Percentiles rank a stretch among this genome's conserved stretches.
Conservation (phyloP, 2,888 invertebrate genomes). For the Romanomermis culicivorax region DNA sequence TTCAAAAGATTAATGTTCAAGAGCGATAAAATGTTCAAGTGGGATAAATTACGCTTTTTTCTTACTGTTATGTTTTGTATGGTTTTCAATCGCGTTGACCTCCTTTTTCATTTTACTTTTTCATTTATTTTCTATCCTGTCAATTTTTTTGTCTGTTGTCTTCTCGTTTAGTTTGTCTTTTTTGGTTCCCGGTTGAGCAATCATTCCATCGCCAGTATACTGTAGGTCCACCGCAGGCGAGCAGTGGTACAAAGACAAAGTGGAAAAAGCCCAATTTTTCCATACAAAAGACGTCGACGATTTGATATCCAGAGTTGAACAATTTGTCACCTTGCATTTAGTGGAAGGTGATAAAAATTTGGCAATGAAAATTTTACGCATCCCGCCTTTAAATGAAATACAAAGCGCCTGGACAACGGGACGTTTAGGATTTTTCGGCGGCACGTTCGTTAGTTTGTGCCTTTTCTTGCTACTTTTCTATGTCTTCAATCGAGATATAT, state of each 20-base stretch:
- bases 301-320: background rate
- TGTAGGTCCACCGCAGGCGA: background rate
- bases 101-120: no score
- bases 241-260: conserved; percentile 56
- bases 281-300: conserved; percentile 46
- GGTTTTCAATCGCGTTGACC: no score
- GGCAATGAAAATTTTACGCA: conserved; percentile 89
- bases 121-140: no score
- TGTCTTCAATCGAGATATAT: background rate
- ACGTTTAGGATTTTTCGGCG: conserved; percentile 61
- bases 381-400: conserved; percentile 87
- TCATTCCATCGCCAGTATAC: no score
- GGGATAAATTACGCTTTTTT: no score
- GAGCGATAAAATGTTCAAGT: conserved; percentile 78
- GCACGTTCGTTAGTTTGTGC: conserved; percentile 69
- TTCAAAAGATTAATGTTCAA: conserved; percentile 97
- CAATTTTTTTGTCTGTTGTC: no score
- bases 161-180: no score
- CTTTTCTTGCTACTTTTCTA: conserved; percentile 39
- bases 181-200: no score
- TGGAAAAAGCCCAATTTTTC: conserved; percentile 81
- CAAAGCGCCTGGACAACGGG: conserved; percentile 90
- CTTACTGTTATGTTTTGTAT: no score
- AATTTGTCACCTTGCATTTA: background rate
- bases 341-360: conserved; percentile 38